These are phyloP conservation scores for Sinodicranocentrus sp. DNA, from an alignment of 2,888 invertebrate species.

Conservation along the genomic window DNA sequence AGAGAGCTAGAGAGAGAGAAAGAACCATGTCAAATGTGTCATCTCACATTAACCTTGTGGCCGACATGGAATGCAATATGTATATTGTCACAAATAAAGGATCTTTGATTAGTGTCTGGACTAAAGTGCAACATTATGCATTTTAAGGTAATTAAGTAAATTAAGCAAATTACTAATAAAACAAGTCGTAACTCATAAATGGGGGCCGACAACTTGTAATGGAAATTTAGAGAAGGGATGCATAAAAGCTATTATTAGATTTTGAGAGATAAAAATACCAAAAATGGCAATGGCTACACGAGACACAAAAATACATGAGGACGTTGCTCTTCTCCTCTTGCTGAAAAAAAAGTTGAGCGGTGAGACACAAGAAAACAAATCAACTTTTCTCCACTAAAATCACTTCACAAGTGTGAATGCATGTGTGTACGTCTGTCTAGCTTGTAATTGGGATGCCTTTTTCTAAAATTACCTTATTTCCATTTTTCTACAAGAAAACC, in stretches of 20 bases:
- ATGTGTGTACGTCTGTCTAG: no score
- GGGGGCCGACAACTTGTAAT: no score
- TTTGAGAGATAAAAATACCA: neutral
- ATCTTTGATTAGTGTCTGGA: neutral
- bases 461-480: no score
- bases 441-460: no score
- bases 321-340: neutral
- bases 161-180: neutral
- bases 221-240: no score
- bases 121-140: neutral
- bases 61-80: constrained; percentile 1
- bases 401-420: no score
- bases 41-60: neutral
- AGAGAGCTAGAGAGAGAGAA: neutral
- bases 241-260: neutral
- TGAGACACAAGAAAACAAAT: no score
- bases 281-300: neutral
- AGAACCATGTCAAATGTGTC: neutral
- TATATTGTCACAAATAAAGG: neutral
- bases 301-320: neutral
- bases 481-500: no score
- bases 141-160: neutral
- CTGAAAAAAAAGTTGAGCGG: no score
- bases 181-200: neutral
- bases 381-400: constrained; percentile 8